Percentiles rank a stretch among this genome's conserved stretches.
phyloP scores from a whole-genome alignment of 2,113 vertebrate genomes.

The Hyperopisus bebe region DNA sequence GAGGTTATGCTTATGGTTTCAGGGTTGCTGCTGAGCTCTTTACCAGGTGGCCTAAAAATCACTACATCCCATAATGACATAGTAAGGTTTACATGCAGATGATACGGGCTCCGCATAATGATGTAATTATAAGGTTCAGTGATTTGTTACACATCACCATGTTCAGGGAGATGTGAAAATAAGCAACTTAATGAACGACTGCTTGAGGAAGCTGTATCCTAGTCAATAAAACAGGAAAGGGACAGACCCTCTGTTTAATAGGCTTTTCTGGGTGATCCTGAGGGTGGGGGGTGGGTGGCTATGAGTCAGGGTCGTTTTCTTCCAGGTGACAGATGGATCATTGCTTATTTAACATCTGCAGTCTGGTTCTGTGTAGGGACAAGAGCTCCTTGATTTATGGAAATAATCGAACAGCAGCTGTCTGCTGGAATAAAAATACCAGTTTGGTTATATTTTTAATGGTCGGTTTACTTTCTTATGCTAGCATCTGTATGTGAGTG shows the following conservation, averaged over 20 bases:
- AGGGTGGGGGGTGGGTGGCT: conserved; percentile 51
- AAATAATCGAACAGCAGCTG: conserved; percentile 84
- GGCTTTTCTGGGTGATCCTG: conserved; percentile 64
- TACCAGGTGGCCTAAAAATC: conserved; percentile 73
- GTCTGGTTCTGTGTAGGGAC: conserved; percentile 35
- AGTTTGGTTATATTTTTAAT: background rate
- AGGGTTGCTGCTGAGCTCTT: conserved; percentile 76
- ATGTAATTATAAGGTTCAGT: conserved; percentile 80
- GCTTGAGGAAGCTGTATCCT: conserved; percentile 86
- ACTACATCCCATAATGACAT: conserved; percentile 74
- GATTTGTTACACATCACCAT: conserved; percentile 77
- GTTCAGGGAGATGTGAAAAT: conserved; percentile 69
- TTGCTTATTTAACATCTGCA: conserved; percentile 84
- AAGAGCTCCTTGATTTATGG: conserved; percentile 83
- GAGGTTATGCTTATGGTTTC: conserved; percentile 33
- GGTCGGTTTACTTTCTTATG: background rate
- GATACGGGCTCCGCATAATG: conserved; percentile 72
- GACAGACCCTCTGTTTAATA: conserved; percentile 67
- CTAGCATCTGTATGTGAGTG: conserved; percentile 11
- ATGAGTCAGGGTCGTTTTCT: conserved; percentile 69
- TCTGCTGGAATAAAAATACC: conserved; percentile 64
- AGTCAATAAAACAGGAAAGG: conserved; percentile 70
- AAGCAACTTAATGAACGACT: conserved; percentile 68
- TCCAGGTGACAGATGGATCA: conserved; percentile 89
- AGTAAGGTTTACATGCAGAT: conserved; percentile 73